Conservation (phyloP, 2,113 vertebrate species). For the Illadopsis cleaveri region DNA sequence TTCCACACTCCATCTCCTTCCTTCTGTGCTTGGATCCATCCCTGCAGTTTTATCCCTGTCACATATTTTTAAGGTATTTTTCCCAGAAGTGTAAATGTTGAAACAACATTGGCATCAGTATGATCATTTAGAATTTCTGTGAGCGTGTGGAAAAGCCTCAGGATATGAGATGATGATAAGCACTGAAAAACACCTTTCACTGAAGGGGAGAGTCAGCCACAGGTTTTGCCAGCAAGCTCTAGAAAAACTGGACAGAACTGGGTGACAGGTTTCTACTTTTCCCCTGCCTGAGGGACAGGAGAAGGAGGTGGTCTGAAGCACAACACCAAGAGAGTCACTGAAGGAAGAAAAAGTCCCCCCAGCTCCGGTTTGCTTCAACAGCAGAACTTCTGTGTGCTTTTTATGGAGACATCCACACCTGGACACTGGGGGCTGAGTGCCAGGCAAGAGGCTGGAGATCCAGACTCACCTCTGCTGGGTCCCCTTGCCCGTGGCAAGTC, state of each 20-base stretch:
- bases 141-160: background rate
- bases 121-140: background rate
- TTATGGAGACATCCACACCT: background rate
- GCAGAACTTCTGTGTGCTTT: background rate
- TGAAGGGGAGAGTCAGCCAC: background rate
- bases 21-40: background rate
- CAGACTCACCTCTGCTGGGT: background rate
- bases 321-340: background rate
- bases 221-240: background rate
- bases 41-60: background rate
- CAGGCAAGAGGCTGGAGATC: background rate
- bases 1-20: background rate
- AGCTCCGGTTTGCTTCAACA: background rate
- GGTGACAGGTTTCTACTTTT: background rate
- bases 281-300: background rate
- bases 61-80: background rate
- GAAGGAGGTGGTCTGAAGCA: background rate
- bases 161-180: background rate
- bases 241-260: background rate
- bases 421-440: background rate
- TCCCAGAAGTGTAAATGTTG: background rate
- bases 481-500: rapidly evolving
- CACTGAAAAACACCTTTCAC: background rate
- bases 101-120: background rate
- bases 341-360: background rate